phyloP scores from a whole-genome alignment of 1,140 invertebrate species.

The Drosophila micromelanica region DNA sequence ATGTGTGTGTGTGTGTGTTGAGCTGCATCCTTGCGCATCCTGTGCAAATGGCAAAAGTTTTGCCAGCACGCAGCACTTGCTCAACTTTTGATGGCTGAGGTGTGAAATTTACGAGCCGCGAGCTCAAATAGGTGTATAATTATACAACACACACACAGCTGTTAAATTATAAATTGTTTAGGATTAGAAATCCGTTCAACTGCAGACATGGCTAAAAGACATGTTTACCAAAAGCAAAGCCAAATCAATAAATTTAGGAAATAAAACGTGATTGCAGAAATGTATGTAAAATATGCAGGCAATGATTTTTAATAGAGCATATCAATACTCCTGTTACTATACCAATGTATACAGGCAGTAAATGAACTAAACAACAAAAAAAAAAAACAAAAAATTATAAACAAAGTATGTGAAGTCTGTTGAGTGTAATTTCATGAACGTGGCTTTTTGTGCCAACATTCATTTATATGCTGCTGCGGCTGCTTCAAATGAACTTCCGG shows the following conservation, averaged over 20 bases:
- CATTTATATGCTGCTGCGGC: slow-evolving; percentile 51
- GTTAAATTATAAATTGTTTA: slow-evolving; percentile 15
- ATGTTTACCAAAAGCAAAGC: background rate
- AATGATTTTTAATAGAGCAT: too few relatives aligned
- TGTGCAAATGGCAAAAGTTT: slow-evolving; percentile 51
- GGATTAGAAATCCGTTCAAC: slow-evolving; percentile 8
- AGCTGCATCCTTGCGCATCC: slow-evolving; percentile 41
- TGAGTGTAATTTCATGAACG: slow-evolving; percentile 52
- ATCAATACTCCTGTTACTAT: too few relatives aligned
- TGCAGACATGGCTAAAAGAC: background rate
- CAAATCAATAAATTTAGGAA: background rate
- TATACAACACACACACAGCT: slow-evolving; percentile 35
- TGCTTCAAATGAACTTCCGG: slow-evolving; percentile 76
- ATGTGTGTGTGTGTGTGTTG: slow-evolving; percentile 3
- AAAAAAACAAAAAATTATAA: too few relatives aligned
- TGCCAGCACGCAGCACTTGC: slow-evolving; percentile 36
- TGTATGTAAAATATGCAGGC: too few relatives aligned
- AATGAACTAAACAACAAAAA: background rate
- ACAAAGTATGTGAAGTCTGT: slow-evolving; percentile 20
- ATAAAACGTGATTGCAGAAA: too few relatives aligned
- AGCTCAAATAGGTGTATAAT: slow-evolving; percentile 72
- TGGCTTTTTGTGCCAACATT: slow-evolving; percentile 42
- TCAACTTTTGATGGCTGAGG: slow-evolving; percentile 63
- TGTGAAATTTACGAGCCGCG: slow-evolving; percentile 65
- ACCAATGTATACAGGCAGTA: too few relatives aligned